Conservation (phyloP, 2,113 vertebrate genomes). For the Taurulus bubalis region DNA sequence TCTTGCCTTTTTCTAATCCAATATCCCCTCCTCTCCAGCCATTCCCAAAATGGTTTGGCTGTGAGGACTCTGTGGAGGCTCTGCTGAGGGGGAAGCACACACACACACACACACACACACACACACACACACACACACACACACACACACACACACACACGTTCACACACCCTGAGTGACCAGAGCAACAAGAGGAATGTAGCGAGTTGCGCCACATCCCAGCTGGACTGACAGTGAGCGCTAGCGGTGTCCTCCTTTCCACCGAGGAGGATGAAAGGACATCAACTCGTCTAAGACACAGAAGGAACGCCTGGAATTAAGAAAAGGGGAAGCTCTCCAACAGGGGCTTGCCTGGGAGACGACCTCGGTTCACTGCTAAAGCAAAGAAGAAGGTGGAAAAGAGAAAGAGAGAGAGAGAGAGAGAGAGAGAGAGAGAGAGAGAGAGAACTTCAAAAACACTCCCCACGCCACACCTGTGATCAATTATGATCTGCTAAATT, state of each 20-base stretch:
- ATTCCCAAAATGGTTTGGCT: slow-evolving; percentile 79
- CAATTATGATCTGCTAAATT: slow-evolving; percentile 82
- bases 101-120: slow-evolving; percentile 29
- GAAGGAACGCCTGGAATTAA: slow-evolving; percentile 79
- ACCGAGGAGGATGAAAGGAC: slow-evolving; percentile 80
- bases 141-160: slow-evolving; percentile 53
- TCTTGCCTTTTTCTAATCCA: slow-evolving; percentile 80
- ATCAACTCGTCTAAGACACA: slow-evolving; percentile 70
- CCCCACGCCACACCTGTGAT: slow-evolving; percentile 76
- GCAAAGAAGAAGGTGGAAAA: slow-evolving; percentile 58
- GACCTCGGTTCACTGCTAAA: slow-evolving; percentile 76
- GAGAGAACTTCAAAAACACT: slow-evolving; percentile 74
- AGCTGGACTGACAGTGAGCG: slow-evolving; percentile 80
- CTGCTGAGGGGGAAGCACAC: slow-evolving; percentile 64
- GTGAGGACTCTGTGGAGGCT: slow-evolving; percentile 74
- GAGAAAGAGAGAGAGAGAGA: not conserved
- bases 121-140: slow-evolving; percentile 39
- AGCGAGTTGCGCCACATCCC: slow-evolving; percentile 79
- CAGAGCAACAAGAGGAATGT: slow-evolving; percentile 82
- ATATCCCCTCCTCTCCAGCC: slow-evolving; percentile 74
- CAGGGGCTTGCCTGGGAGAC: slow-evolving; percentile 74
- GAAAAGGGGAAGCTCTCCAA: slow-evolving; percentile 79
- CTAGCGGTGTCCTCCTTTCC: slow-evolving; percentile 79
- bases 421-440: not conserved
- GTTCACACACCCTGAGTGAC: slow-evolving; percentile 76